Base-by-base conservation (phyloP, 1,140 invertebrate genomes). In the Drosophila sp. region DNA sequence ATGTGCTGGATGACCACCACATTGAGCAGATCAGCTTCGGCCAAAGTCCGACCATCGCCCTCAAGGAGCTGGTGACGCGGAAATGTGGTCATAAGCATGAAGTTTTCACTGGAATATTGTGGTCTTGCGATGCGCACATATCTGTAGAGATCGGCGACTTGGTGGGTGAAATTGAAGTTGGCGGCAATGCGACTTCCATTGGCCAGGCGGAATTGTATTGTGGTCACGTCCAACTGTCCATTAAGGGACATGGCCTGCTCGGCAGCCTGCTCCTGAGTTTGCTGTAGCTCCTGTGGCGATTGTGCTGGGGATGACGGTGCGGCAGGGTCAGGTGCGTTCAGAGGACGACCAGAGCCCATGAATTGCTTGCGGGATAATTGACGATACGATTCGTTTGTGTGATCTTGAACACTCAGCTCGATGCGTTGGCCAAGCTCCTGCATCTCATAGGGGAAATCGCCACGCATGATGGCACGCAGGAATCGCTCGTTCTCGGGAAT, bases 1-100 rank as follows among this genome's bases (percentile, higher is more conserved):
- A 89, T 29, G 8, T 87, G 83, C 38, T 89, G 83, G 18, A 74
- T 87, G 38, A 87, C 29, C 36, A 87, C 67, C 46, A 87, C 83
- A 50, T 87, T 87, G 9, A 67, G 59, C 2, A 87, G 69, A 56
- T 89, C 63, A 0, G 76, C 72, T 43, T 83, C 64, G 2, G 27
- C 38, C 54, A 87, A 14, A 7, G 76, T 79, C 0, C 78, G 82
- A 2, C n/a, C 9, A 38, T 89, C 82, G 6, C 41, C 18, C 27
- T 87, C 82, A 1, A 21, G 41, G 6, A 87, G 79, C 2, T 72
- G 59, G 9, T 66, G 46, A 0, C 83, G 72, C 1, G 83, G 83
- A 56, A 89, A 87, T 5, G 53, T 16, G 0, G 83, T 89, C 11
- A 87, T 67, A 6, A 87, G 51, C 16, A 71, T 45, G 27, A 87